Conservation (phyloP, 2,113 vertebrate species). For the Chionodraco myersi region DNA sequence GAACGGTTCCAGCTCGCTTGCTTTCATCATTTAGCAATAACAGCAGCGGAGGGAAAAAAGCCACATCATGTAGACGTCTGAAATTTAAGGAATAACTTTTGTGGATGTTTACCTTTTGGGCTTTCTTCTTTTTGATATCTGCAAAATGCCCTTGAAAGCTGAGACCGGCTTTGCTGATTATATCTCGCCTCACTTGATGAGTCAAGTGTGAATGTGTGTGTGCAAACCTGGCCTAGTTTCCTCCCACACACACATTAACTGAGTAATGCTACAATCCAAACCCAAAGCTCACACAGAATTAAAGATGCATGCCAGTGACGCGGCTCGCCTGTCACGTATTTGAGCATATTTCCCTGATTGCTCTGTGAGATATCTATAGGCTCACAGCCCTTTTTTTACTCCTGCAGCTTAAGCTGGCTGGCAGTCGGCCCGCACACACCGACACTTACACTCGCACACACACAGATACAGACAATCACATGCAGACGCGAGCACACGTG, state of each 20-base stretch:
- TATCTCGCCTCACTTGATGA: constrained; percentile 47
- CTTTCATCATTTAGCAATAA: constrained; percentile 34
- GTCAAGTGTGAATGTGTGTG: constrained; percentile 46
- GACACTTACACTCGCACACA: constrained; percentile 37
- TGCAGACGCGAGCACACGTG: constrained; percentile 4
- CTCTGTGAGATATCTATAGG: constrained; percentile 62
- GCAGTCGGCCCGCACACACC: constrained; percentile 57
- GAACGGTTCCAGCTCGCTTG: constrained; percentile 23
- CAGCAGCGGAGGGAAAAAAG: constrained; percentile 8
- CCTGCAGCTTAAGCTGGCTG: constrained; percentile 63
- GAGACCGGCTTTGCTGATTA: constrained; percentile 42
- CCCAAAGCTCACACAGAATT: constrained; percentile 57
- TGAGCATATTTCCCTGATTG: constrained; percentile 65
- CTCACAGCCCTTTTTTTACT: constrained; percentile 31
- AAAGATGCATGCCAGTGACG: constrained; percentile 54
- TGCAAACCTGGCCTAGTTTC: constrained; percentile 57
- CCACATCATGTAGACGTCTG: neutral
- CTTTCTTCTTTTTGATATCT: constrained; percentile 25
- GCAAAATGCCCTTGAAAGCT: constrained; percentile 38
- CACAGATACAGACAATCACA: constrained; percentile 48
- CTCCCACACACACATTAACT: constrained; percentile 52
- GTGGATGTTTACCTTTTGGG: constrained; percentile 9
- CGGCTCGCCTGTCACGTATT: constrained; percentile 55
- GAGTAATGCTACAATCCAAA: constrained; percentile 14
- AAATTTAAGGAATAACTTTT: neutral